These are phyloP conservation scores for Sarcophaga peregrina DNA, from an alignment of 1,140 invertebrate genomes.

Conservation along the genomic window DNA sequence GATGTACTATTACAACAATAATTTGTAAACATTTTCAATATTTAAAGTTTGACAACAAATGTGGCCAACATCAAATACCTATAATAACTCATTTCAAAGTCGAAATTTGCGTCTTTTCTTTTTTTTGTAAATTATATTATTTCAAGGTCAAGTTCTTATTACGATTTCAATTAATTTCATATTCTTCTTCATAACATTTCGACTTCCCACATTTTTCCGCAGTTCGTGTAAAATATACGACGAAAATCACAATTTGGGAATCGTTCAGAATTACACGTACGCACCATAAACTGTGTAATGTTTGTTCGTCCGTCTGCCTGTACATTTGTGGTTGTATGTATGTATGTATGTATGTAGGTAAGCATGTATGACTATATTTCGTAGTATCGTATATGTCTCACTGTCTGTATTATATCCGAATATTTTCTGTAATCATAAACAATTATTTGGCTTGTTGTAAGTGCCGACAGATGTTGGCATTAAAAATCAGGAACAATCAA, in stretches of 20 bases:
- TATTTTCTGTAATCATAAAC: not conserved
- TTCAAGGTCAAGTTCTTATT: conserved; percentile 14
- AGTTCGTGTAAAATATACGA: not conserved
- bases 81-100: too few relatives aligned
- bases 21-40: too few relatives aligned
- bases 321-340: not conserved
- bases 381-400: not conserved
- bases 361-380: not conserved
- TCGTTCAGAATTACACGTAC: conserved; percentile 33
- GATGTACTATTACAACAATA: too few relatives aligned
- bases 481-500: conserved; percentile 23
- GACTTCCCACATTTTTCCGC: conserved; percentile 9
- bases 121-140: not conserved
- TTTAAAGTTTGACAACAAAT: too few relatives aligned
- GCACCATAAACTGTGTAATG: not conserved
- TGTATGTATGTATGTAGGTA: conserved; percentile 4
- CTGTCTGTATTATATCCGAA: not conserved
- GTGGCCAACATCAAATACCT: too few relatives aligned
- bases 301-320: not conserved
- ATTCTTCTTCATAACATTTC: not conserved
- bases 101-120: not conserved
- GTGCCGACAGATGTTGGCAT: conserved; percentile 5
- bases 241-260: not conserved
- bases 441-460: conserved; percentile 18
- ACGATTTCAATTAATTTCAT: conserved; percentile 1